Conservation (phyloP, 1,140 invertebrate species). For the Cydia splendana region DNA sequence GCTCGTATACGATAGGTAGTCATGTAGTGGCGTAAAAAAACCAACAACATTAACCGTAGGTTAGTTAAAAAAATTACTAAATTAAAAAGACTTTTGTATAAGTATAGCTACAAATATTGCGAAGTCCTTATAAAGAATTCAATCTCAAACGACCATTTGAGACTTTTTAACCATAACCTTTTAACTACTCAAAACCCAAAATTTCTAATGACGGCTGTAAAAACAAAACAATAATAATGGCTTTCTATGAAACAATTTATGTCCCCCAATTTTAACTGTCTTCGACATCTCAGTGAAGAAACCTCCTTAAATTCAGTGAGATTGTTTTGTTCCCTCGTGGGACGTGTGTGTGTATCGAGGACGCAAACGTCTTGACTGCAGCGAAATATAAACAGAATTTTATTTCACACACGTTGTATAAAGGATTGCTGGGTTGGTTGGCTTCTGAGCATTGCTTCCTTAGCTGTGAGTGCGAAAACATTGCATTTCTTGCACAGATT, state of each 20-base stretch:
- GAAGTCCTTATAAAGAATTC: not conserved
- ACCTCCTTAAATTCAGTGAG: constrained; percentile 8
- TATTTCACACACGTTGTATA: constrained; percentile 12
- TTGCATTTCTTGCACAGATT: constrained; percentile 6
- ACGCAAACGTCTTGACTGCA: not conserved
- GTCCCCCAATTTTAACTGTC: not conserved
- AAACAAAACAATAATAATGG: not conserved
- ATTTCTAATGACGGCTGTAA: not conserved
- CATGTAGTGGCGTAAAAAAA: not conserved
- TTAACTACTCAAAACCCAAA: not conserved
- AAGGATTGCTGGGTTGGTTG: constrained; percentile 19
- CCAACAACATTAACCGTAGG: no score
- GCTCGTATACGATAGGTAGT: not conserved
- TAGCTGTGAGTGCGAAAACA: not conserved
- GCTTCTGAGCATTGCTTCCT: not conserved
- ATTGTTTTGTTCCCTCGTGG: constrained; percentile 10
- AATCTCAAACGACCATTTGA: not conserved
- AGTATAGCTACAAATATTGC: no score
- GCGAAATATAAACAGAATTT: constrained; percentile 29
- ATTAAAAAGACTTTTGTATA: no score
- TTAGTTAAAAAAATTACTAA: no score
- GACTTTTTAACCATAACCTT: not conserved
- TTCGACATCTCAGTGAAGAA: not conserved
- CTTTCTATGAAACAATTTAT: constrained; percentile 8
- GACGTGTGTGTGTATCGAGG: not conserved